Conservation (phyloP, 2,797 vertebrate genomes). For the Otus scops region DNA sequence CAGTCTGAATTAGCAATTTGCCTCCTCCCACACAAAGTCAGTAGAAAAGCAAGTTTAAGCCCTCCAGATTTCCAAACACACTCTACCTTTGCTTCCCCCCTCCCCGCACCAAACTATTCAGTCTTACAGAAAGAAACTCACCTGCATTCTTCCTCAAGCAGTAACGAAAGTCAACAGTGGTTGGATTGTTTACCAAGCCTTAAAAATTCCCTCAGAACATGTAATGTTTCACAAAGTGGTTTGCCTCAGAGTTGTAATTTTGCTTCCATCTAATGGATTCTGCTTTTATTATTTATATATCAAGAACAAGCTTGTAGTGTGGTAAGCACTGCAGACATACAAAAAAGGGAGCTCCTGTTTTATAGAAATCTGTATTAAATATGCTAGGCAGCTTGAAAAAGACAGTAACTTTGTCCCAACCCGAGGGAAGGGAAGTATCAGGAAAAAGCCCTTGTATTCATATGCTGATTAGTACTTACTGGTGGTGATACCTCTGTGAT, state of each 20-base stretch:
- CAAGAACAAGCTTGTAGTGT: background rate
- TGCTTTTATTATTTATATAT: background rate
- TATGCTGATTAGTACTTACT: background rate
- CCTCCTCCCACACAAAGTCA: background rate
- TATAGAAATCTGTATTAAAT: background rate
- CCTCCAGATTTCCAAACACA: background rate
- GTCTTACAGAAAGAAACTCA: background rate
- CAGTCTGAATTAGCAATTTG: background rate
- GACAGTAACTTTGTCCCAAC: background rate
- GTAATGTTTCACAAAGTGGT: background rate
- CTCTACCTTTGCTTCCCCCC: background rate
- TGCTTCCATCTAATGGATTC: background rate
- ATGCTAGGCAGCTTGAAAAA: background rate
- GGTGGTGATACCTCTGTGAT: background rate
- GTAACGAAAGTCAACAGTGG: background rate
- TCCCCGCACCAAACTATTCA: accelerated
- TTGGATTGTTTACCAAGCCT: background rate
- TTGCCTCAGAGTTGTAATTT: background rate
- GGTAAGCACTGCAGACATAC: background rate
- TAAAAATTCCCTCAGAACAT: background rate
- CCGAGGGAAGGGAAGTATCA: background rate
- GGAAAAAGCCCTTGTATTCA: background rate
- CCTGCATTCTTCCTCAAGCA: background rate
- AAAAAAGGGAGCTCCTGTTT: background rate
- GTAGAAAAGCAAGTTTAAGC: background rate